Evolutionary conservation across 2,113 vertebrate species (phyloP).

Genomic region (Hypomesus transpacificus): DNA sequence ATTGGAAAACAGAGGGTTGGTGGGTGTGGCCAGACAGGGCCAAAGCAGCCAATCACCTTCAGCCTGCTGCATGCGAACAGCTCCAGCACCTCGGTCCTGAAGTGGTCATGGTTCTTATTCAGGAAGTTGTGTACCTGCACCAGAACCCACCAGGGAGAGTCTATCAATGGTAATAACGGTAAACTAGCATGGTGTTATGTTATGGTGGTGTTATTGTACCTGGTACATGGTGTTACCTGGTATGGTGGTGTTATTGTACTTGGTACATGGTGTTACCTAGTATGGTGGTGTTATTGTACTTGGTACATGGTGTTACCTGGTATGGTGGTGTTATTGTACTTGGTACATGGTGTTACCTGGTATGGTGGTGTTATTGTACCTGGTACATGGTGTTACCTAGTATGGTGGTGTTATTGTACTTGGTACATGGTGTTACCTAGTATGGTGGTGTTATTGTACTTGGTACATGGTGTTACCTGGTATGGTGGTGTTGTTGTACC

Average conservation of each 20-base stretch:
- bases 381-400: constrained; percentile 66
- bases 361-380: constrained; percentile 59
- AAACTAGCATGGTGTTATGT: too few relatives aligned
- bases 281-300: constrained; percentile 59
- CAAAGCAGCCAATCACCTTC: constrained; percentile 68
- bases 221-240: constrained; percentile 66
- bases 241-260: background rate
- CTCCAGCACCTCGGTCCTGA: constrained; percentile 78
- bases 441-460: constrained; percentile 59
- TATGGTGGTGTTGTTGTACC: constrained; percentile 59
- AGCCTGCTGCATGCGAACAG: constrained; percentile 81
- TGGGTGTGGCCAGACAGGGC: too few relatives aligned
- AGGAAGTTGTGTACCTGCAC: constrained; percentile 88
- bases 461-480: constrained; percentile 66
- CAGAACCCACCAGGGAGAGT: background rate
- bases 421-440: too few relatives aligned
- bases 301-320: constrained; percentile 66
- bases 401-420: background rate
- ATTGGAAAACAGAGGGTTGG: too few relatives aligned
- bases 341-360: too few relatives aligned
- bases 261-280: too few relatives aligned
- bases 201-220: constrained; percentile 59
- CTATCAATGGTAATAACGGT: too few relatives aligned
- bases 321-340: background rate
- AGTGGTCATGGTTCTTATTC: constrained; percentile 84